Evolutionary conservation across 1,140 invertebrate genomes (phyloP).

Genomic region (Dinothrombium tinctorium): DNA sequence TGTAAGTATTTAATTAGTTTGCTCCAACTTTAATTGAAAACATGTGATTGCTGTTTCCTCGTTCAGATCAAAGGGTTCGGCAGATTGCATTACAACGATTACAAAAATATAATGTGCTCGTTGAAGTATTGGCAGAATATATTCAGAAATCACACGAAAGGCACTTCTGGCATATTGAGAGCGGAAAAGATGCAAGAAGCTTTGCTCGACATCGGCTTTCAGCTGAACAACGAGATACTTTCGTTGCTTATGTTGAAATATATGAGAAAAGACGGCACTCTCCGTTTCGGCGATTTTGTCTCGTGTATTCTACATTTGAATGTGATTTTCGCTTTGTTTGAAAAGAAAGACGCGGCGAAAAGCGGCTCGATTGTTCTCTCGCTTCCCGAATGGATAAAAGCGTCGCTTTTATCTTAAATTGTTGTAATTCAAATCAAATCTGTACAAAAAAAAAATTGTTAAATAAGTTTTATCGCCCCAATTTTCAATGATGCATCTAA

Average conservation of each 20-base stretch:
- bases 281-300: conserved; percentile 78
- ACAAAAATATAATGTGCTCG: conserved; percentile 75
- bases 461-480: too few relatives aligned
- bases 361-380: conserved; percentile 54
- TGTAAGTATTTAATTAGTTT: conserved; percentile 31
- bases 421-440: conserved; percentile 41
- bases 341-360: conserved; percentile 51
- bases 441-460: conserved; percentile 19
- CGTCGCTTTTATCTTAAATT: conserved; percentile 14
- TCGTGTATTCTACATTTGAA: conserved; percentile 65
- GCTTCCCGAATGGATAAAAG: conserved; percentile 54
- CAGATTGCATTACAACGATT: conserved; percentile 55
- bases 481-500: too few relatives aligned
- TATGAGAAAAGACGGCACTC: conserved; percentile 73
- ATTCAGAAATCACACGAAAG: conserved; percentile 69
- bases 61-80: conserved; percentile 36
- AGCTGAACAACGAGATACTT: conserved; percentile 49
- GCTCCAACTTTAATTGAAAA: not conserved
- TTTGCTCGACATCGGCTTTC: conserved; percentile 59
- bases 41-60: conserved; percentile 11
- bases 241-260: conserved; percentile 57
- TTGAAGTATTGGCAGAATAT: conserved; percentile 70
- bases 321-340: conserved; percentile 64
- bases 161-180: conserved; percentile 65
- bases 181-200: conserved; percentile 63